Percentiles rank a stretch among this genome's conserved stretches.
These are phyloP conservation scores for Pemphigus obesinymphae DNA, from an alignment of 1,140 invertebrate genomes.

Conservation along the genomic window DNA sequence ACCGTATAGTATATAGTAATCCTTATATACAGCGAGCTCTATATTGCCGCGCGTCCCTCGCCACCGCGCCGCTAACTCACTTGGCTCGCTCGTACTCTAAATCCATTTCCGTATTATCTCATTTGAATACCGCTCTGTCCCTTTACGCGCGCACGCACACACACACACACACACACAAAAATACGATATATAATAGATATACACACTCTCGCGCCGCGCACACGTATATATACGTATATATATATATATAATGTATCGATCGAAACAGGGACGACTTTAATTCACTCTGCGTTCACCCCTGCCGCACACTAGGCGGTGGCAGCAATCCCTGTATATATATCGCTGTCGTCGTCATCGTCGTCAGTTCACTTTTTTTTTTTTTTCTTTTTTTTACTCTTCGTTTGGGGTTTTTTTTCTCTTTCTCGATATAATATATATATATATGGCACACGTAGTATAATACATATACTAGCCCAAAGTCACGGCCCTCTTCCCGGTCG, in stretches of 20 bases:
- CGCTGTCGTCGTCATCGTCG: background rate
- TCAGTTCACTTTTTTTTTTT: slow-evolving; percentile 17
- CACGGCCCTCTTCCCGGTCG: slow-evolving; percentile 5
- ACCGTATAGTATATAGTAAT: background rate
- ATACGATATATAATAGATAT: too few relatives aligned
- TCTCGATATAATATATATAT: background rate
- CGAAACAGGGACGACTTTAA: slow-evolving; percentile 38
- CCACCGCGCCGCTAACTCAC: slow-evolving; percentile 33
- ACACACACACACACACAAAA: background rate
- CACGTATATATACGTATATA: background rate
- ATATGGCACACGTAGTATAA: background rate
- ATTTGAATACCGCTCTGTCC: slow-evolving; percentile 35
- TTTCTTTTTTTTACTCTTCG: slow-evolving; percentile 16
- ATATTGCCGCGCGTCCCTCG: too few relatives aligned
- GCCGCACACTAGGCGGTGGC: too few relatives aligned
- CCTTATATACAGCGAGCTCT: too few relatives aligned
- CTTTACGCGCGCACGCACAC: background rate
- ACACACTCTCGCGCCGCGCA: too few relatives aligned
- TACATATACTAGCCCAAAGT: background rate
- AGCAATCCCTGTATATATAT: background rate
- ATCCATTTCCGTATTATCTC: slow-evolving; percentile 40
- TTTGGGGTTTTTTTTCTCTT: background rate
- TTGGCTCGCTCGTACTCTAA: slow-evolving; percentile 6
- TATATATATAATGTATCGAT: too few relatives aligned
- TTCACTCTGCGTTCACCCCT: slow-evolving; percentile 30